Percentiles rank a stretch among this genome's conserved stretches.
Conservation (phyloP, 2,113 vertebrate species). For the Canis aureus region DNA sequence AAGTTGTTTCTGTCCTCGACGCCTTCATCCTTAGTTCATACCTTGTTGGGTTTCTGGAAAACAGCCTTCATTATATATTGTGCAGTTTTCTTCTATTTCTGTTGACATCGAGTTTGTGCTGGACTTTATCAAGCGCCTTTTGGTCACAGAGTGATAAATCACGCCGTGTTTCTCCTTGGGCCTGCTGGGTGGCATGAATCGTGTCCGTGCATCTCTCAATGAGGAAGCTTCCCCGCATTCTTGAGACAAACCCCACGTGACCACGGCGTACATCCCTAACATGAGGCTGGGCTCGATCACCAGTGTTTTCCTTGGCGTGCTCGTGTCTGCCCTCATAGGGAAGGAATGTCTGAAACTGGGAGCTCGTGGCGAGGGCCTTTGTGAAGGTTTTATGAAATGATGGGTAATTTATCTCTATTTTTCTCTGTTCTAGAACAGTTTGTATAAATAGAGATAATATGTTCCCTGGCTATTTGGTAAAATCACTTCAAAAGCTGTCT, state of each 20-base stretch:
- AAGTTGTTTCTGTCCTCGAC: not conserved
- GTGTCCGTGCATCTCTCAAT: not conserved
- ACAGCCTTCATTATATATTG: not conserved
- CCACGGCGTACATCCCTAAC: too few relatives aligned
- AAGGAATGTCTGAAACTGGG: not conserved
- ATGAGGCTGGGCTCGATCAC: not conserved
- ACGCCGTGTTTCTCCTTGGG: too few relatives aligned
- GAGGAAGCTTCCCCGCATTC: not conserved
- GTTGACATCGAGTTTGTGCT: not conserved
- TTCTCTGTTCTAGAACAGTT: not conserved
- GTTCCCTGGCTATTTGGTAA: not conserved
- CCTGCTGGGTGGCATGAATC: rapidly evolving
- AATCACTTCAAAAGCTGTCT: not conserved
- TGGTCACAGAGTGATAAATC: not conserved
- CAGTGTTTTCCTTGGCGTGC: not conserved
- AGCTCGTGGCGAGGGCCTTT: too few relatives aligned
- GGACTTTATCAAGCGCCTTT: not conserved
- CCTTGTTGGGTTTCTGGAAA: not conserved
- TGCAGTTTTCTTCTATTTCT: not conserved
- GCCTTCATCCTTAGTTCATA: too few relatives aligned
- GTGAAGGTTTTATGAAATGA: not conserved
- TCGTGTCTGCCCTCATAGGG: not conserved
- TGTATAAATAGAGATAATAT: not conserved
- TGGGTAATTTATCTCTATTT: not conserved
- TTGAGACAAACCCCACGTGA: not conserved